Conservation (phyloP, 2,888 invertebrate species). For the Disparrhopalites patrizii region DNA sequence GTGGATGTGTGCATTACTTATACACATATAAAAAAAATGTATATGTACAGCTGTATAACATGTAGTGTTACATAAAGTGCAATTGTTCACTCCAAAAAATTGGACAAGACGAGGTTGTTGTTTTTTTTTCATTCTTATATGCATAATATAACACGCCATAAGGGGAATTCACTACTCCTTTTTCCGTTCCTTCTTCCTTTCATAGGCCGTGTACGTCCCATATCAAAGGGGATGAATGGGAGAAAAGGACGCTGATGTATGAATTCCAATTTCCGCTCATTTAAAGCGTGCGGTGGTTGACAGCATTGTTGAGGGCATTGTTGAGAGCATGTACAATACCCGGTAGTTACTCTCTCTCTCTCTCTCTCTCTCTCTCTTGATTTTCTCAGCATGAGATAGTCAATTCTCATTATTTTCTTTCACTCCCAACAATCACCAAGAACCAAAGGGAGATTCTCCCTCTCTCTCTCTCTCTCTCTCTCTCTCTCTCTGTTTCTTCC, state of each 20-base stretch:
- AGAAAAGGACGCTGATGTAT: constrained; percentile 17
- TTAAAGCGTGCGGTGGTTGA: constrained; percentile 35
- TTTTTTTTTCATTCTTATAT: no score
- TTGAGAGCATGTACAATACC: constrained; percentile 16
- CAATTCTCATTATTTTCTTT: constrained; percentile 25
- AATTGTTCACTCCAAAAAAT: no score
- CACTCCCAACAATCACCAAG: not conserved
- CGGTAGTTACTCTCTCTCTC: constrained; percentile 23
- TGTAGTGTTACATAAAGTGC: no score
- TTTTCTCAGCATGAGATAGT: constrained; percentile 36
- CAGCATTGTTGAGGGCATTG: constrained; percentile 2
- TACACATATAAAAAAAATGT: no score
- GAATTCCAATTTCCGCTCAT: constrained; percentile 43
- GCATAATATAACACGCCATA: no score
- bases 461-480: not conserved
- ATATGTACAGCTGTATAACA: no score
- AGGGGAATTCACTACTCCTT: no score
- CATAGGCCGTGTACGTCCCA: no score
- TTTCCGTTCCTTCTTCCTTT: no score
- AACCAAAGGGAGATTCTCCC: not conserved
- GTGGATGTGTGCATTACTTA: no score
- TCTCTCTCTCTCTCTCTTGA: no score
- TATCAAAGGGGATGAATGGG: not conserved
- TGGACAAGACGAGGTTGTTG: no score
- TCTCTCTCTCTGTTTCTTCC: not conserved